Conservation (phyloP, 2,888 invertebrate species). For the Lordiphosa fenestrarum region DNA sequence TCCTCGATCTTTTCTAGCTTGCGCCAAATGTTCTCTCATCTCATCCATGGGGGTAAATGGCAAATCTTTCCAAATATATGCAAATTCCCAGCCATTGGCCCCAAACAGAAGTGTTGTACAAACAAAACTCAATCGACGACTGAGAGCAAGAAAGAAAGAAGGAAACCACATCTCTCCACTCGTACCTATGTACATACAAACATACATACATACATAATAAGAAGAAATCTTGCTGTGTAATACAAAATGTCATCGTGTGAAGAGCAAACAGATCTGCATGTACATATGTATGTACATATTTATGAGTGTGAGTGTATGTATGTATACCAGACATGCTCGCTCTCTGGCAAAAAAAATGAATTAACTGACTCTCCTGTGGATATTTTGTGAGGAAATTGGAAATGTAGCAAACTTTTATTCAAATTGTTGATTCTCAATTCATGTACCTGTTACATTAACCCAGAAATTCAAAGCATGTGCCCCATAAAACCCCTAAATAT, state of each 20-base stretch:
- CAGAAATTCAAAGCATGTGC: no score
- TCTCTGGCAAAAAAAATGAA: no score
- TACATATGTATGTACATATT: conserved; percentile 14
- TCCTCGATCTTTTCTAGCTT: conserved; percentile 9
- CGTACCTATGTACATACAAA: background rate
- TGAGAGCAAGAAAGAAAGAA: conserved; percentile 1
- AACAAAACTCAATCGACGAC: conserved; percentile 24
- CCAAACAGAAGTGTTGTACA: conserved; percentile 22
- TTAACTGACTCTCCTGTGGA: no score
- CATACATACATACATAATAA: conserved; percentile 8
- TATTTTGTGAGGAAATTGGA: no score
- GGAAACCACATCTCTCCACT: background rate
- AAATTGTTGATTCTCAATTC: no score
- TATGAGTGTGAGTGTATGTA: conserved; percentile 2
- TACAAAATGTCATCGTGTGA: conserved; percentile 60
- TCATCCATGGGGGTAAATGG: conserved; percentile 24
- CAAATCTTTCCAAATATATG: conserved; percentile 40
- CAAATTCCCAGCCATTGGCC: conserved; percentile 21
- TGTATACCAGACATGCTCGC: background rate
- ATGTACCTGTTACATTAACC: no score
- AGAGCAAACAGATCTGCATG: conserved; percentile 38
- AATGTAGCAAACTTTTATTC: no score
- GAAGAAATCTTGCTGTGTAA: conserved; percentile 44
- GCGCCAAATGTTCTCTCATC: background rate
- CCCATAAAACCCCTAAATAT: no score